Evolutionary conservation across 2,797 vertebrate genomes (phyloP), one percentile per base, ranked within the genome.

Genomic region (Emys orbicularis): DNA sequence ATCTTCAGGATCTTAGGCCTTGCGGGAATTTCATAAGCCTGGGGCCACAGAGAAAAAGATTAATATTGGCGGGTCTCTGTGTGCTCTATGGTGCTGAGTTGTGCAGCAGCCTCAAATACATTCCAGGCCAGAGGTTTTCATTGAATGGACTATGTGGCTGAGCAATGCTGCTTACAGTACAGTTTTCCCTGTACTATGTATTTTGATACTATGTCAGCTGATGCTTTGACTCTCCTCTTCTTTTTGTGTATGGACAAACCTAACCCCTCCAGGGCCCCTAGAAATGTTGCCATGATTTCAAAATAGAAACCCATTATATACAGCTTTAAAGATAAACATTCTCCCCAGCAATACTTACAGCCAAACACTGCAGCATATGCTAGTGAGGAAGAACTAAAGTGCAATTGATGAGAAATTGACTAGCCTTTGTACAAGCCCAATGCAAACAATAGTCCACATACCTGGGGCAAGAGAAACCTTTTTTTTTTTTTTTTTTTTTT

Each of bases 261-360:
- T 19, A 21, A 19, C 19, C 19, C 19, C 47, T 16, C 83, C 0
- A 0, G 13, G n/a, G 5, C 29, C 54, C 27, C 16, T 4, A 61
- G 52, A 83, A 85, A 25, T 0, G 0, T 81, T 90, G 72, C 89
- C 18, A 2, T 7, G 57, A 65, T 10, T 11, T 82, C 5, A 3
- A 65, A 85, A 25, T 54, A 10, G 0, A 83, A 79, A 25, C 41
- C 65, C 50, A 79, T 79, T 44, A 53, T 0, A 0, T 34, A 5
- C 8, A 3, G 1, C 7, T 90, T 76, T 74, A 84, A 72, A 16
- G 88, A 25, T 41, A 81, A 15, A 54, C 3, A 27, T 76, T 8
- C 54, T 54, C 37, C 41, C 15, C 81, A 92, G 86, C 44, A 81
- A 56, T 0, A 0, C 52, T 65, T 47, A 61, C 56, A 50, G 6